Conservation (phyloP, 2,888 invertebrate species). For the Metellina segmentata region DNA sequence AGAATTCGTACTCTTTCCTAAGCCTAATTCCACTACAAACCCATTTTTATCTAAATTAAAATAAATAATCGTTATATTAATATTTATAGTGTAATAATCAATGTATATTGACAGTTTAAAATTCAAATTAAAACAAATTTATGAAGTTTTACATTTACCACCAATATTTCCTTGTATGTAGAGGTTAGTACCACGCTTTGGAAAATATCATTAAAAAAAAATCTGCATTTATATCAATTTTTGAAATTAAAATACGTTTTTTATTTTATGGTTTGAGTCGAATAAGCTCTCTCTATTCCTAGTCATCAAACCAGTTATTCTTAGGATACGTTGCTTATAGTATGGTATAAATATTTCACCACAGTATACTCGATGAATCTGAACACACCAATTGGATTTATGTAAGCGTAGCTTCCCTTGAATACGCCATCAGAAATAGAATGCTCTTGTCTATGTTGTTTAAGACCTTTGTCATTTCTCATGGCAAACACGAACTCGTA, state of each 20-base stretch:
- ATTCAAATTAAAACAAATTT: too few species aligned
- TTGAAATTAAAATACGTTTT: too few species aligned
- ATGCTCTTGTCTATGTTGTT: conserved; percentile 1
- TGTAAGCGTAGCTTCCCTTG: background rate
- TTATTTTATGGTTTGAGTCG: conserved; percentile 15
- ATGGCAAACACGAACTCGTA: conserved; percentile 6
- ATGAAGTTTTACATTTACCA: too few species aligned
- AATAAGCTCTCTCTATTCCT: background rate
- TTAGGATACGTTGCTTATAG: background rate
- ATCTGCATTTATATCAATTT: background rate
- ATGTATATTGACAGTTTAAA: too few species aligned
- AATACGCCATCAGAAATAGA: conserved; percentile 9
- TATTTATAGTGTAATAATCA: too few species aligned
- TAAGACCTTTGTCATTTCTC: background rate
- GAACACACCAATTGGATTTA: conserved; percentile 14
- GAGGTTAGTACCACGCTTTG: too few species aligned
- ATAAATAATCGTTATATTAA: too few species aligned
- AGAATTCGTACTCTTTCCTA: too few species aligned
- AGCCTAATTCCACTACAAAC: too few species aligned
- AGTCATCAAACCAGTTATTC: background rate
- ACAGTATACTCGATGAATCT: conserved; percentile 25
- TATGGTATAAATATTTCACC: conserved; percentile 1
- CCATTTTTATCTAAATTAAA: too few species aligned
- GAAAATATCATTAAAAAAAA: background rate
- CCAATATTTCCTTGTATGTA: too few species aligned